Conservation (phyloP, 2,888 invertebrate species). For the Ferrisia virgata region DNA sequence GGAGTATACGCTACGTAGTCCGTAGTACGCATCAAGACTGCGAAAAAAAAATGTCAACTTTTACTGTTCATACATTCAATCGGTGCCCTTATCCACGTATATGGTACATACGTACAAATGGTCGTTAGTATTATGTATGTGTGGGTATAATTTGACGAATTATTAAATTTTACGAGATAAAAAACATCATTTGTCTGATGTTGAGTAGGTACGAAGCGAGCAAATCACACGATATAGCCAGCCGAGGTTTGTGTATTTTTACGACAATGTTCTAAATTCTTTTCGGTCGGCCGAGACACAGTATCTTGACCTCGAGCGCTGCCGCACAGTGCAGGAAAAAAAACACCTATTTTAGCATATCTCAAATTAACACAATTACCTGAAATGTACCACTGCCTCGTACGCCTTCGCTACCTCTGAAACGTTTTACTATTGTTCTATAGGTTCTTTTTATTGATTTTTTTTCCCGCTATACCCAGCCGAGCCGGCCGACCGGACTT, state of each 20-base stretch:
- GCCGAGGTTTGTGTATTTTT: not conserved
- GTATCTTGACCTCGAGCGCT: not conserved
- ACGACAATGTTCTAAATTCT: conserved; percentile 7
- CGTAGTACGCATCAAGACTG: not conserved
- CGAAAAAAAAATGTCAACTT: not conserved
- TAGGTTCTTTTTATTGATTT: conserved; percentile 20
- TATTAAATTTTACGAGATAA: not conserved
- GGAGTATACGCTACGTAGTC: not conserved
- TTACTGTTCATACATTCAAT: not conserved
- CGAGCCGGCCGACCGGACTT: not conserved
- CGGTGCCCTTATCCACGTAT: too few relatives aligned
- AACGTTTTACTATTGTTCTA: not conserved
- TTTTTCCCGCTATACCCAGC: not conserved
- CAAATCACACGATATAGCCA: too few relatives aligned
- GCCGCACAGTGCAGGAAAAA: not conserved
- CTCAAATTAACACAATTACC: conserved; percentile 13
- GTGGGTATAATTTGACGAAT: not conserved
- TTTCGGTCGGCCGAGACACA: not conserved
- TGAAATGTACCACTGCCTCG: not conserved
- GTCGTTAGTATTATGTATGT: not conserved
- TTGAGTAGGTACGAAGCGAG: not conserved
- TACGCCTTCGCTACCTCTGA: not conserved
- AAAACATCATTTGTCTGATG: not conserved
- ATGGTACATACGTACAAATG: too few relatives aligned
- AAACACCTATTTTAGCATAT: not conserved